These are phyloP conservation scores for Zosterops hypoxanthus DNA, from an alignment of 2,113 vertebrate species.

Conservation along the genomic window DNA sequence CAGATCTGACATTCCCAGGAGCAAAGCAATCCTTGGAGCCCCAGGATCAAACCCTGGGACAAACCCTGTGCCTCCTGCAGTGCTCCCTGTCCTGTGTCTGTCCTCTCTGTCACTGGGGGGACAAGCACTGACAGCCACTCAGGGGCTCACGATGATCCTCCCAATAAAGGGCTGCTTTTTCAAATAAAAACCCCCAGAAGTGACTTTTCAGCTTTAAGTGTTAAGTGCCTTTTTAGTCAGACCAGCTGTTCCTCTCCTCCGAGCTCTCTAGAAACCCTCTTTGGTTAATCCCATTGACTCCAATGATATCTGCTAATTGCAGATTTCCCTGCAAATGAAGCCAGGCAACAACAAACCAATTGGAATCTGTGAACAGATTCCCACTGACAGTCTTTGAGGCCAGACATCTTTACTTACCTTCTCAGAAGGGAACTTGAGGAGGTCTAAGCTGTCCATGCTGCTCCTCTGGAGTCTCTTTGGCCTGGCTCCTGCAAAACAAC, in stretches of 20 bases:
- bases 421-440: conserved; percentile 86
- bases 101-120: neutral
- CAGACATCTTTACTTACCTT: conserved; percentile 77
- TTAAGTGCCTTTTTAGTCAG: neutral
- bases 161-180: neutral
- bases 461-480: conserved; percentile 88
- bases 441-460: conserved; percentile 88
- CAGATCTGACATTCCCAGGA: neutral
- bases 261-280: conserved; percentile 27
- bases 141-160: neutral
- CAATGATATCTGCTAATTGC: conserved; percentile 17
- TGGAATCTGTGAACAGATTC: neutral
- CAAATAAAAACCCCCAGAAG: neutral
- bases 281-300: conserved; percentile 35
- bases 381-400: neutral
- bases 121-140: neutral
- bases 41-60: neutral
- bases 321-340: neutral
- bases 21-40: neutral
- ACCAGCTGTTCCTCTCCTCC: conserved; percentile 40
- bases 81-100: neutral
- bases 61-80: neutral
- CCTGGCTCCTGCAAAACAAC: conserved; percentile 82
- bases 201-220: conserved; percentile 10
- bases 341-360: neutral